phyloP scores from a whole-genome alignment of 2,888 invertebrate species.

The Macaria notata region DNA sequence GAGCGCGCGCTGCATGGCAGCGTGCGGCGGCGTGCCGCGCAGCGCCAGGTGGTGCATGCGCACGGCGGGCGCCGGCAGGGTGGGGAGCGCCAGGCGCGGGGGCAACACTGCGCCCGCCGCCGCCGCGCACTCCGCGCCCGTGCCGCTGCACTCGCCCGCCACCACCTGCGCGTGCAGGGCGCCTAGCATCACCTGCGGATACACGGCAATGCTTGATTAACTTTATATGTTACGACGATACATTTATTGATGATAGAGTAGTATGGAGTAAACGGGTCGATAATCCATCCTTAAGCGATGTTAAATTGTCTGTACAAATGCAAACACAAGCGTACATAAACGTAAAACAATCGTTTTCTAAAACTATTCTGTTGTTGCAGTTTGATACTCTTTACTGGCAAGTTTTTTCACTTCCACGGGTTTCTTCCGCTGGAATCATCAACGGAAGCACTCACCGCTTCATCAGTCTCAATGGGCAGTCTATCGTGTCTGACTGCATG shows the following conservation, averaged over 20 bases:
- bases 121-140: conserved; percentile 86
- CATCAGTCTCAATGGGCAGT: conserved; percentile 95
- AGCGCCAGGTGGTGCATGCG: conserved; percentile 95
- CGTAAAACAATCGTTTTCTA: too few species aligned
- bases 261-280: too few species aligned
- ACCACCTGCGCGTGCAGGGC: conserved; percentile 97
- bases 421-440: too few species aligned
- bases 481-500: conserved; percentile 95
- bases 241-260: too few species aligned
- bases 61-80: conserved; percentile 92
- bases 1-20: conserved; percentile 95
- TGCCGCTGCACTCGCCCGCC: conserved; percentile 90
- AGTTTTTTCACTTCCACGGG: too few species aligned
- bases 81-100: conserved; percentile 90
- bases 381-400: too few species aligned
- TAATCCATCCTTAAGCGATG: too few species aligned
- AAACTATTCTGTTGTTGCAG: too few species aligned
- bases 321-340: too few species aligned
- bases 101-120: conserved; percentile 91
- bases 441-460: conserved; percentile 87
- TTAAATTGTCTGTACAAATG: too few species aligned
- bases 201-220: not conserved
- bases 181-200: conserved; percentile 91
- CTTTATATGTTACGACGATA: too few species aligned
- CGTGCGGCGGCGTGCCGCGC: conserved; percentile 91